These are phyloP conservation scores for Gephyroberyx darwinii DNA, from an alignment of 2,797 vertebrate genomes.

Conservation along the genomic window DNA sequence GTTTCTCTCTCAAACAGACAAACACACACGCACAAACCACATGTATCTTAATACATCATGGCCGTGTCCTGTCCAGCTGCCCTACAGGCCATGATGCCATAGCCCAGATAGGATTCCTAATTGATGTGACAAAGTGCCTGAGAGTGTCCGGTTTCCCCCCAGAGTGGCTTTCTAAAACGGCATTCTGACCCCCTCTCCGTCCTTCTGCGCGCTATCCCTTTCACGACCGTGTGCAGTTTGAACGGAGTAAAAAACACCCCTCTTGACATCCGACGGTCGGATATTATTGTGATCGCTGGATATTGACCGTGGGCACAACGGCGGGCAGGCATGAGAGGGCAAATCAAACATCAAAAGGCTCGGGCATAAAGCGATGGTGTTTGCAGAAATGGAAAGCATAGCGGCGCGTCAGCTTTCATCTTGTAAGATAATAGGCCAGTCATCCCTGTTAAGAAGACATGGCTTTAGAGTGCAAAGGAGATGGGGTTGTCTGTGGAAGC, in stretches of 20 bases:
- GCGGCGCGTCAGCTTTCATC: constrained; percentile 75
- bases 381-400: constrained; percentile 68
- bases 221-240: constrained; percentile 63
- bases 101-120: constrained; percentile 79
- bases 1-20: constrained; percentile 37
- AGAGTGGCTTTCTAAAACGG: constrained; percentile 74
- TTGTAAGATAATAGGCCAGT: constrained; percentile 78
- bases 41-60: constrained; percentile 59
- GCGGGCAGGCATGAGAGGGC: constrained; percentile 58
- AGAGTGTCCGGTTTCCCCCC: constrained; percentile 75
- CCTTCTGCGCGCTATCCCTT: constrained; percentile 64
- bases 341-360: constrained; percentile 75
- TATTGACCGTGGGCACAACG: constrained; percentile 69
- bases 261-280: constrained; percentile 70
- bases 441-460: constrained; percentile 70
- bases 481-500: constrained; percentile 70
- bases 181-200: constrained; percentile 55
- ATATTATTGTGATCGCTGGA: constrained; percentile 73
- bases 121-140: constrained; percentile 79
- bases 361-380: constrained; percentile 56
- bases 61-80: constrained; percentile 60
- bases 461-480: constrained; percentile 72
- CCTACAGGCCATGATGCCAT: constrained; percentile 69
- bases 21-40: constrained; percentile 16
- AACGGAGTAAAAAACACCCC: constrained; percentile 58